A percentile compares a stretch with the other conserved stretches of the same genome.
These are phyloP conservation scores for Sisyra terminalis DNA, from an alignment of 2,888 invertebrate genomes.

Conservation along the genomic window DNA sequence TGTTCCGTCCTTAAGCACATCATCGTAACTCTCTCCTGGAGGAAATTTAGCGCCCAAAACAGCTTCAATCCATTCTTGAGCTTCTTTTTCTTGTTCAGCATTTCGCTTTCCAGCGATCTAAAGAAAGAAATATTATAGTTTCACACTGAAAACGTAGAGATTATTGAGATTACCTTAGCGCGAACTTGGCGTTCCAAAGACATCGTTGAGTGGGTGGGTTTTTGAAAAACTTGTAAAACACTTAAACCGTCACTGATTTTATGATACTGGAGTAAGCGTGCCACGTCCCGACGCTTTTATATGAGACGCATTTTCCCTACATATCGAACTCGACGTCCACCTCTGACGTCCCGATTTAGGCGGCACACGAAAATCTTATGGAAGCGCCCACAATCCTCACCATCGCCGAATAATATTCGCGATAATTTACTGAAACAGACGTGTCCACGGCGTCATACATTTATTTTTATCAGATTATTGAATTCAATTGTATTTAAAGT, in stretches of 20 bases:
- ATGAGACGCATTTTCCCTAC: slow-evolving; percentile 13
- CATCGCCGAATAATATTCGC: neutral
- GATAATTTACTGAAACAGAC: no score
- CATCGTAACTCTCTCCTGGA: slow-evolving; percentile 63
- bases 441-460: no score
- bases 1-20: slow-evolving; percentile 80
- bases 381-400: neutral
- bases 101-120: slow-evolving; percentile 74
- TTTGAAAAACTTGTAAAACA: neutral
- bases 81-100: slow-evolving; percentile 68
- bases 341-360: neutral
- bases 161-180: slow-evolving; percentile 51
- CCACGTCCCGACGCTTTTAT: slow-evolving; percentile 23
- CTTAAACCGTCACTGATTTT: slow-evolving; percentile 8
- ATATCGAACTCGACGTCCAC: slow-evolving; percentile 11
- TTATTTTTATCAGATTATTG: no score
- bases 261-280: slow-evolving; percentile 19
- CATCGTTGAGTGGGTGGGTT: slow-evolving; percentile 35
- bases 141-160: neutral
- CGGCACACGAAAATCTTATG: neutral
- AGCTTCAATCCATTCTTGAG: slow-evolving; percentile 82
- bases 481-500: no score
- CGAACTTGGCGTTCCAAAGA: slow-evolving; percentile 87
- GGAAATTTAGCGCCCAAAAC: slow-evolving; percentile 82
- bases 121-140: slow-evolving; percentile 2